Evolutionary conservation across 2,888 invertebrate genomes (phyloP).

Genomic region (Diadegma fenestrale): DNA sequence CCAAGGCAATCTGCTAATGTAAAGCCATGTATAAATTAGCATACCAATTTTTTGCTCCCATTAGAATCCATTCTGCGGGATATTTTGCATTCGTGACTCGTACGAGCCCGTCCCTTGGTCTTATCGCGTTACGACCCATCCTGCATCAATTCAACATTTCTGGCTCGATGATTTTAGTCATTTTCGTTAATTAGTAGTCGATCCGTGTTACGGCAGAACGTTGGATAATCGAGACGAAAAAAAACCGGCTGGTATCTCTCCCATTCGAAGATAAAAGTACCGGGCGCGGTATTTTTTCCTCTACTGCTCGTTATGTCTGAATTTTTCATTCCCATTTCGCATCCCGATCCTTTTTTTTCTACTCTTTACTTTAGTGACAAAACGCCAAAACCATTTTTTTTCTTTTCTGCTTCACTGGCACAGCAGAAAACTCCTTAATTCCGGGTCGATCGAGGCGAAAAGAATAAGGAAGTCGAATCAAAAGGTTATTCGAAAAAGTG

Average conservation of each 20-base stretch:
- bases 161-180: slow-evolving; percentile 1
- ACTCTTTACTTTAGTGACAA: no score
- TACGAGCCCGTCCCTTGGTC: not conserved
- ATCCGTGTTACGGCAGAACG: not conserved
- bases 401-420: not conserved
- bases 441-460: not conserved
- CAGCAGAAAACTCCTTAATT: not conserved
- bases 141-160: slow-evolving; percentile 30
- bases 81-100: slow-evolving; percentile 26
- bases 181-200: slow-evolving; percentile 20
- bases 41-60: slow-evolving; percentile 26
- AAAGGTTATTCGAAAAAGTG: not conserved
- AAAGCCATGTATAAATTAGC: slow-evolving; percentile 21
- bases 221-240: slow-evolving; percentile 6
- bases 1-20: slow-evolving; percentile 8
- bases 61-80: slow-evolving; percentile 8
- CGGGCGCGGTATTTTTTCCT: not conserved
- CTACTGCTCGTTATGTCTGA: not conserved
- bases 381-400: not conserved
- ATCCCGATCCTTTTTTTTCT: no score
- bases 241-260: not conserved
- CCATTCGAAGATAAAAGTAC: not conserved
- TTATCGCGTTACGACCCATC: not conserved
- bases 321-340: not conserved
- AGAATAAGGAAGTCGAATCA: not conserved